Evolutionary conservation across 2,888 invertebrate species (phyloP).

Genomic region (Laspeyria flexula): DNA sequence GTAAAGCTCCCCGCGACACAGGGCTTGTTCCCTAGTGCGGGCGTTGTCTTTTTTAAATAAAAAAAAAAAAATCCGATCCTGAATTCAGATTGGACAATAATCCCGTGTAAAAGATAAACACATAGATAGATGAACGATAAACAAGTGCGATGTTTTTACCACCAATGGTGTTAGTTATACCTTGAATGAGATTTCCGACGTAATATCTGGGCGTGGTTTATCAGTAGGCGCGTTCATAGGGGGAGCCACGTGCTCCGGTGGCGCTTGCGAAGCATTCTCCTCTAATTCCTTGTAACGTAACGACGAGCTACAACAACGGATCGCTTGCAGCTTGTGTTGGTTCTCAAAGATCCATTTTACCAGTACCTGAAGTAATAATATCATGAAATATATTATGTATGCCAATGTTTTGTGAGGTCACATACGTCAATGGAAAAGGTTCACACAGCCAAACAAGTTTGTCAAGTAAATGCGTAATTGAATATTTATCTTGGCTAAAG

Average conservation of each 20-base stretch:
- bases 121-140: constrained; percentile 1
- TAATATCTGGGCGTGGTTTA: constrained; percentile 67
- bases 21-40: too few relatives aligned
- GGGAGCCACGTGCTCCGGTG: constrained; percentile 57
- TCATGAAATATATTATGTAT: neutral
- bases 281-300: constrained; percentile 81
- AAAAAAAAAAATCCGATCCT: neutral
- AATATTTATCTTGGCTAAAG: neutral
- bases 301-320: constrained; percentile 86
- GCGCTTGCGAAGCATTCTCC: constrained; percentile 58
- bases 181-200: constrained; percentile 85
- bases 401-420: neutral
- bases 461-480: neutral
- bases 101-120: neutral
- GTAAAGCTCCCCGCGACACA: too few relatives aligned
- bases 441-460: neutral
- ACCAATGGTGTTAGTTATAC: constrained; percentile 57
- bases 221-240: constrained; percentile 41
- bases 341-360: constrained; percentile 89
- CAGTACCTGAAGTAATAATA: constrained; percentile 71
- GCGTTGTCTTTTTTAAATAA: too few relatives aligned
- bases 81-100: neutral
- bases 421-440: neutral
- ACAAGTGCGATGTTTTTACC: constrained; percentile 25
- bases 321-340: constrained; percentile 89